Percentiles rank a stretch among this genome's conserved stretches.
phyloP scores from a whole-genome alignment of 2,113 vertebrate species.

The Cavia porcellus region DNA sequence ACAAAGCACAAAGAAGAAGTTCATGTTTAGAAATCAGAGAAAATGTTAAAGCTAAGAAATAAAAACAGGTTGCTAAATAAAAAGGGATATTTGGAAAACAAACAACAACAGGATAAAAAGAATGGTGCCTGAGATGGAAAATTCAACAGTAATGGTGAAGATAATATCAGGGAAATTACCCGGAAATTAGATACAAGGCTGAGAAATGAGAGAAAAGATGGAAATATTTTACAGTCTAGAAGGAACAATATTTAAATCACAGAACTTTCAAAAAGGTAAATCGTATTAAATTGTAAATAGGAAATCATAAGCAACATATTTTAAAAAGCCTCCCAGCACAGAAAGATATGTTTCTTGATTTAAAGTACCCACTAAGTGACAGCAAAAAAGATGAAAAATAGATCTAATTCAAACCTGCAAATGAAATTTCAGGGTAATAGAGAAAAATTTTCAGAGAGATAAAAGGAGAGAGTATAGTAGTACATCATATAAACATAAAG shows the following conservation, averaged over 20 bases:
- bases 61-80: not conserved
- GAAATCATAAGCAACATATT: not conserved
- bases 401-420: not conserved
- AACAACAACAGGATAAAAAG: not conserved
- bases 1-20: not conserved
- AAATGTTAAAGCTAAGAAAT: not conserved
- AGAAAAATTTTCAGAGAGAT: not conserved
- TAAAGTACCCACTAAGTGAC: not conserved
- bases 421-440: conserved; percentile 43
- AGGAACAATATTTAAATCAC: not conserved
- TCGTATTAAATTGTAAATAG: not conserved
- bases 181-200: not conserved
- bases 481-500: not conserved
- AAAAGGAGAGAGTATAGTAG: not conserved
- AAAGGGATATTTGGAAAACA: not conserved
- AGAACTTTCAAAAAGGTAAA: not conserved
- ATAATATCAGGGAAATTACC: not conserved
- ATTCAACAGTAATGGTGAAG: not conserved
- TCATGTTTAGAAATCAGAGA: conserved; percentile 18
- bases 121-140: not conserved
- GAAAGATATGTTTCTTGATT: not conserved
- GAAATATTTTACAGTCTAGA: not conserved
- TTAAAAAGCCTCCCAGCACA: not conserved
- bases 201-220: not conserved
- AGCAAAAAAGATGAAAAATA: not conserved